Evolutionary conservation across 23 tunicate species (phyloP), one percentile per base, ranked within the genome.

Genomic region (Styela clava): DNA sequence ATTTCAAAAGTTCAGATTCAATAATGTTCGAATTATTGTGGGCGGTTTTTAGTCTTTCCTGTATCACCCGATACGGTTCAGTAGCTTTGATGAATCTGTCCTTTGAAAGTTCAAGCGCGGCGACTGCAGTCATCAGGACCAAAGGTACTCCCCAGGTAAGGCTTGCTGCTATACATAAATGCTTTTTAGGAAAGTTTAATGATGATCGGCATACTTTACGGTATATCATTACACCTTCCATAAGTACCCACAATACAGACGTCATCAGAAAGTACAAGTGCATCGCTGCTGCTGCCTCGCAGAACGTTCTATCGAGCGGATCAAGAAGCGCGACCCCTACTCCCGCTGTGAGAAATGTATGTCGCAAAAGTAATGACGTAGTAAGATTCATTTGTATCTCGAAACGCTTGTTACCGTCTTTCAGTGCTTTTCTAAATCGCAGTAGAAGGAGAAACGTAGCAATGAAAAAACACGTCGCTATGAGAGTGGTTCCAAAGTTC

Each of bases 201-300:
- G 77, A 5, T 3, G 77, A 30, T 34, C 34, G 27, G 35, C 77
- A 71, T 32, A 71, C 77, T n/a, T 32, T 31, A 32, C 77, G 77
- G 29, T 71, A 71, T 21, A 71, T 30, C 23, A 71, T 71, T 32
- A 71, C 32, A 7, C 77, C 77, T 71, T 71, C 77, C 34, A 71
- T 32, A 28, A 71, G 34, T 3, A 71, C 77, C 77, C 77, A 71
- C 24, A 71, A 35, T 2, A 30, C 77, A 30, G 77, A 28, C 20
- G 77, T 71, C 23, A 71, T 32, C 34, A 71, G 34, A 71, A 71
- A 71, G 29, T 71, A 71, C 5, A 71, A 21, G 29, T 71, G 77
- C 24, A 71, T 12, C 2, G 16, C 37, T 34, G 77, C 77, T 2
- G 34, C 37, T 31, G 35, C 35, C 29, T 31, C 77, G 16, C 77